Evolutionary conservation across 2,888 invertebrate species (phyloP), one percentile per base, ranked within the genome.

Genomic region (Falcaria lacertinaria): DNA sequence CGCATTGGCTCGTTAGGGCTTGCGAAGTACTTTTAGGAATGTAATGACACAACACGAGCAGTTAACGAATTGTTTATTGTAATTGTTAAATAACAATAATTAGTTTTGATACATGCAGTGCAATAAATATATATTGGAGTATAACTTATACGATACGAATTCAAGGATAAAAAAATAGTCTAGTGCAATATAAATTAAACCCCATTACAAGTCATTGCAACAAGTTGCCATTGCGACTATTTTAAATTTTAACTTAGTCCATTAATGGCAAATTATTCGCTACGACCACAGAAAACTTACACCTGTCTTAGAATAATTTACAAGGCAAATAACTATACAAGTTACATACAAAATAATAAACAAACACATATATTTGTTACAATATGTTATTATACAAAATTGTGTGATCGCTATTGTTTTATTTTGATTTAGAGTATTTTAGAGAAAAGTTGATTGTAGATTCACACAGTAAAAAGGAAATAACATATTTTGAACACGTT

Each of bases 211-310:
- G 88, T 88, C 76, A 73, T 64, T 72, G 85, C 75, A 85, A 89
- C 88, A 83, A 87, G 85, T 72, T 68, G 85, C 63, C 87, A 89
- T 87, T 87, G 60, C 42, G 39, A 47, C 41, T 41, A 8, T 34
- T n/a, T 22, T 6, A 11, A 39, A 35, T 32, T 37, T 2, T n/a
- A 13, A 13, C 19, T 1, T 42, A 34, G 8, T 4, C 4, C 15
- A 33, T 32, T 8, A 88, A 88, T 88, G 86, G 71, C 83, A 78
- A 84, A 69, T 89, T 79, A 88, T 87, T 86, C 68, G 76, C 81
- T 79, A 72, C 64, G 70, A 87, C 88, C 48, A 45, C 59, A 42
- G 39, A 48, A 60, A 52, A 62, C 65, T 48, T 59, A 45, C 75
- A 76, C 79, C 79, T 48, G 54, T 44, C 54, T 60, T 57, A 63